Percentiles rank a stretch among this genome's conserved stretches.
phyloP scores from a whole-genome alignment of 2,113 vertebrate genomes.

The Fulmarus glacialis region DNA sequence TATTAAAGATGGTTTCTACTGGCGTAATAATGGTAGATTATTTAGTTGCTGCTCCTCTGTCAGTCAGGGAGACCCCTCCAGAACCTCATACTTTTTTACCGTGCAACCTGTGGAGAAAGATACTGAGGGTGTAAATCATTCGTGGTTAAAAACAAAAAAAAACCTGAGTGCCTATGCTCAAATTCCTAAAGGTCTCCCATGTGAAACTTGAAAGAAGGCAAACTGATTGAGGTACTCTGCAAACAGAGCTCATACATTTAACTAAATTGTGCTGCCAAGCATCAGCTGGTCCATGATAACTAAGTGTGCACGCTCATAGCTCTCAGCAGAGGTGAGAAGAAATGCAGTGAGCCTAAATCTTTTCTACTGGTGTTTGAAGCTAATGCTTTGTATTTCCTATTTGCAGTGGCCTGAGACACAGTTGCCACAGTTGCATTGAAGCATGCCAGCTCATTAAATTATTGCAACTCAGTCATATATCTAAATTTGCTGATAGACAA shows the following conservation, averaged over 20 bases:
- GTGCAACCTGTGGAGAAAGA: neutral
- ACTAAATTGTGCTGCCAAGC: neutral
- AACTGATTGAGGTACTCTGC: neutral
- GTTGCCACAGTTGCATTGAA: neutral
- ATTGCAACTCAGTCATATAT: neutral
- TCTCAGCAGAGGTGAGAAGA: neutral
- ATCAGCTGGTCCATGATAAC: neutral
- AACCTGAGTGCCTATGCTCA: neutral
- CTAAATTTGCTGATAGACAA: neutral
- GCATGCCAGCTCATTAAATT: neutral
- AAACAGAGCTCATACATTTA: neutral
- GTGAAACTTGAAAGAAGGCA: neutral
- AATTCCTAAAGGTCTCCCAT: neutral
- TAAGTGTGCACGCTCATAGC: fast-evolving
- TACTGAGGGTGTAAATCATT: neutral
- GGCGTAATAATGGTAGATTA: neutral
- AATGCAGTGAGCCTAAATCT: neutral
- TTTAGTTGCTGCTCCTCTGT: neutral
- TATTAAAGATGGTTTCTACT: neutral
- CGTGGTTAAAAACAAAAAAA: neutral
- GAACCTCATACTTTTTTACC: neutral
- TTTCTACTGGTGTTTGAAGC: neutral
- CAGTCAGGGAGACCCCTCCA: neutral
- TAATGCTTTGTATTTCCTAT: neutral
- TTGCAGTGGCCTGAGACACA: neutral